Evolutionary conservation across 2,113 vertebrate genomes (phyloP).

Genomic region (Gobius niger): DNA sequence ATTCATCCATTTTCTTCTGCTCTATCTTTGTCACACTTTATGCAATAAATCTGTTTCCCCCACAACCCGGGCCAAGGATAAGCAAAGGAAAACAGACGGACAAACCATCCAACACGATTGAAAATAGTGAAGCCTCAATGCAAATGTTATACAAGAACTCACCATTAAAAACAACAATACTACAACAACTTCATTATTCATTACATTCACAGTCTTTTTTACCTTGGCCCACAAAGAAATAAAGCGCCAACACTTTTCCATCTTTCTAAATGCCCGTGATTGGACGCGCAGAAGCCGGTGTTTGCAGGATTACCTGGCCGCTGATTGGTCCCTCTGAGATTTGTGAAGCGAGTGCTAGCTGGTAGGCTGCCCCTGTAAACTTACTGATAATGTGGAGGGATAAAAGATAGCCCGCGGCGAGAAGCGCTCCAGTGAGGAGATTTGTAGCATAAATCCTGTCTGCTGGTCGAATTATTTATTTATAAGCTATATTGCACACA

Average conservation of each 20-base stretch:
- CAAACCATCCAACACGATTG: too few species aligned
- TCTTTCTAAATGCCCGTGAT: conserved; percentile 29
- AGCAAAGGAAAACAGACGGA: too few species aligned
- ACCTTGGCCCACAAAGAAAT: not conserved
- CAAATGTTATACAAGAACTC: too few species aligned
- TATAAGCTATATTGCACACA: not conserved
- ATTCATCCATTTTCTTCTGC: too few species aligned
- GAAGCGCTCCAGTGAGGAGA: conserved; percentile 15
- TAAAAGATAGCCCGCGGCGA: conserved; percentile 44
- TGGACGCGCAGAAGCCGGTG: conserved; percentile 29
- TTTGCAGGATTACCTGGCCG: conserved; percentile 49
- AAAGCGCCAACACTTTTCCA: conserved; percentile 15
- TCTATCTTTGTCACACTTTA: too few species aligned
- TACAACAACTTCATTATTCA: too few species aligned
- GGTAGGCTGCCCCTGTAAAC: conserved; percentile 44
- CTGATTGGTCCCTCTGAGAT: conserved; percentile 72
- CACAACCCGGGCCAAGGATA: too few species aligned
- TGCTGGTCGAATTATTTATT: conserved; percentile 12
- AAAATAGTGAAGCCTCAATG: too few species aligned
- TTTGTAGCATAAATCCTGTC: conserved; percentile 21
- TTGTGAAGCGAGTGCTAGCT: conserved; percentile 45
- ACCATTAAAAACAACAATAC: too few species aligned
- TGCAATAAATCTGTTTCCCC: too few species aligned
- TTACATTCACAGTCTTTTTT: too few species aligned
- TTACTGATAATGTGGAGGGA: conserved; percentile 56